These are phyloP conservation scores for Eilema griseolum DNA, from an alignment of 2,888 invertebrate species.

Conservation along the genomic window DNA sequence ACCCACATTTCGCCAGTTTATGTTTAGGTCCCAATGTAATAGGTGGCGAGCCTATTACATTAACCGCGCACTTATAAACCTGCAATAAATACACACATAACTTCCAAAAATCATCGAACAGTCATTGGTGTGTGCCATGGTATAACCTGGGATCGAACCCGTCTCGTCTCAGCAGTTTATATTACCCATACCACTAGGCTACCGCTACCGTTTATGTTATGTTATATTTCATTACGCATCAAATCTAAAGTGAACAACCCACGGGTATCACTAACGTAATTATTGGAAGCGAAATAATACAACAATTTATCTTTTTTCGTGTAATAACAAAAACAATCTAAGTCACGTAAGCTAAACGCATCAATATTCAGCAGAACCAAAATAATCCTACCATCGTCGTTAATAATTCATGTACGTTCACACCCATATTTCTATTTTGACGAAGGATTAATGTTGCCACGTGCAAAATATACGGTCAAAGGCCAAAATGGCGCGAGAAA, in stretches of 20 bases:
- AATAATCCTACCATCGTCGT: constrained; percentile 35
- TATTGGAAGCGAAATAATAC: neutral
- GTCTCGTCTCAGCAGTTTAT: too few relatives aligned
- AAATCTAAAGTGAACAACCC: neutral
- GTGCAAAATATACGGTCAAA: constrained; percentile 69
- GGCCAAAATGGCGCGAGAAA: constrained; percentile 64
- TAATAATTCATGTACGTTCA: constrained; percentile 39
- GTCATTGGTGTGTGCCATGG: too few relatives aligned
- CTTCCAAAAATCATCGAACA: too few relatives aligned
- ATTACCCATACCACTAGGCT: too few relatives aligned
- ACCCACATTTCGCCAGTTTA: too few relatives aligned
- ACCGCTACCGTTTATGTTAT: too few relatives aligned
- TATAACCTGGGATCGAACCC: too few relatives aligned
- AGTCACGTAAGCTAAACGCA: constrained; percentile 6
- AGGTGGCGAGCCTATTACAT: too few relatives aligned
- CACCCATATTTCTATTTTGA: constrained; percentile 49
- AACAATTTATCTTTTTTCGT: neutral
- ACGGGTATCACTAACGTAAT: neutral
- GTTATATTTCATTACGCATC: neutral
- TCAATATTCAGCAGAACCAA: constrained; percentile 25
- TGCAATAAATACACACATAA: too few relatives aligned
- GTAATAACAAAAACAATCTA: neutral
- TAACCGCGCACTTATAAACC: too few relatives aligned
- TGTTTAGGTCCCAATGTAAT: too few relatives aligned
- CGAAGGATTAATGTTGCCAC: constrained; percentile 54